Evolutionary conservation across 2,888 invertebrate genomes (phyloP), one percentile per base, ranked within the genome.

Genomic region (Drosophila hamatofila): DNA sequence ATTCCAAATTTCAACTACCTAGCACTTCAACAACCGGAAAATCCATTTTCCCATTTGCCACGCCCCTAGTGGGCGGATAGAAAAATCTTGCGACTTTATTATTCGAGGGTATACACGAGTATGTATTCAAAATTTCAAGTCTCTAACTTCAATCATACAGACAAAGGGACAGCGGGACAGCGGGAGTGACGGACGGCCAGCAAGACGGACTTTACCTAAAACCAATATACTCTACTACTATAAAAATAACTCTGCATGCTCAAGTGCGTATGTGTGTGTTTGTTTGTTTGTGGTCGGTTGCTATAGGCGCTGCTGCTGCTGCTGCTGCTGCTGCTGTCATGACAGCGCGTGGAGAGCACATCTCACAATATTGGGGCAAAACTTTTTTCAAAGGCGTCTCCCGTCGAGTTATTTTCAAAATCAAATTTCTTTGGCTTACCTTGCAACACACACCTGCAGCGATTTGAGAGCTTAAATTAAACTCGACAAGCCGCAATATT

Each of bases 331-430:
- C 16, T 48, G 79, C 58, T 74, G 64, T 39, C 80, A 80, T 80
- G 75, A 52, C 75, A 75, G 57, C 76, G 37, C 51, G 18, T 39
- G 30, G 49, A 48, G 51, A 25, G 21, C 33, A 48, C 23, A 41
- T 18, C 33, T 27, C 41, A 23, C 51, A 39, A 56, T 30, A 42
- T 51, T 57, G 25, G 41, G 62, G 39, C 21, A 52, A 55, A 74
- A 69, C 35, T 69, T 77, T 77, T 49, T 66, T 67, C 72, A 72
- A 76, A 71, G 67, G 48, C 54, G 21, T 71, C 39, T 67, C 39
- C 76, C 57, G 65, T 16, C 42, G 54, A 60, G 75, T 35, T 70
- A 79, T 80, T 79, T 77, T 75, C 75, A 62, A 79, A 77, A 75
- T 75, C 77, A 77, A 77, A 77, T 77, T 79, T 71, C 57, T 71